Percentiles rank a stretch among this genome's conserved stretches.
Conservation (phyloP, 2,888 invertebrate genomes). For the Linnaemya vulpina region DNA sequence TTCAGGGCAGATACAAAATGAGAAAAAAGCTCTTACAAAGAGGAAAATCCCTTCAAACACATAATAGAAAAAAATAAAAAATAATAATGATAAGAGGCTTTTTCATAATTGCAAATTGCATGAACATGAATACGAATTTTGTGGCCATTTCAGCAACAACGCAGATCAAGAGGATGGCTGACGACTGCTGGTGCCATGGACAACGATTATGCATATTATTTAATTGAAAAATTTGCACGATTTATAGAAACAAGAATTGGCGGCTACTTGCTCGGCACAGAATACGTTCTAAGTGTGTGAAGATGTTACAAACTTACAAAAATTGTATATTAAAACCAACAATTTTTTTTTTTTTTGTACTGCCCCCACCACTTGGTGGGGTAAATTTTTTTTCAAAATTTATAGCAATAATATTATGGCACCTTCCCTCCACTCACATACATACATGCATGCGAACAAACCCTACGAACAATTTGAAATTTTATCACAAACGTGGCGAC, state of each 20-base stretch:
- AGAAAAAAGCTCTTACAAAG: slow-evolving; percentile 26
- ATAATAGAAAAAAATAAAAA: slow-evolving; percentile 27
- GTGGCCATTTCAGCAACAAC: slow-evolving; percentile 12
- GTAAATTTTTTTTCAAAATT: background rate
- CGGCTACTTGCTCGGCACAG: background rate
- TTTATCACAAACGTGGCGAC: background rate
- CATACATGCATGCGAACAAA: background rate
- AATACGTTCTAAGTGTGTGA: background rate
- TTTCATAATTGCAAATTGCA: slow-evolving; percentile 49
- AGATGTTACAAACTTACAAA: too few species aligned
- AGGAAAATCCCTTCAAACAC: slow-evolving; percentile 47
- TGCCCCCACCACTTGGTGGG: background rate
- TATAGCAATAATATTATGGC: background rate
- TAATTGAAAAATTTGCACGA: slow-evolving; percentile 41
- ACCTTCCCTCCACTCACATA: too few species aligned
- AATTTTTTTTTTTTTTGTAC: too few species aligned
- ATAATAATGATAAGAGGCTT: slow-evolving; percentile 32
- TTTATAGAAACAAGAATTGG: slow-evolving; percentile 8
- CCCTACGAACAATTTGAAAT: background rate
- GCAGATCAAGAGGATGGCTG: background rate
- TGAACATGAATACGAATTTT: slow-evolving; percentile 42
- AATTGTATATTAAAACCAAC: too few species aligned
- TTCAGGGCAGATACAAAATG: slow-evolving; percentile 26
- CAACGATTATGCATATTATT: slow-evolving; percentile 3
- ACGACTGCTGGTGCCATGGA: slow-evolving; percentile 27